Evolutionary conservation across 37 sponge, comb jelly and placozoan genomes (phyloP).

Genomic region (Cladorhizidae sp.): DNA sequence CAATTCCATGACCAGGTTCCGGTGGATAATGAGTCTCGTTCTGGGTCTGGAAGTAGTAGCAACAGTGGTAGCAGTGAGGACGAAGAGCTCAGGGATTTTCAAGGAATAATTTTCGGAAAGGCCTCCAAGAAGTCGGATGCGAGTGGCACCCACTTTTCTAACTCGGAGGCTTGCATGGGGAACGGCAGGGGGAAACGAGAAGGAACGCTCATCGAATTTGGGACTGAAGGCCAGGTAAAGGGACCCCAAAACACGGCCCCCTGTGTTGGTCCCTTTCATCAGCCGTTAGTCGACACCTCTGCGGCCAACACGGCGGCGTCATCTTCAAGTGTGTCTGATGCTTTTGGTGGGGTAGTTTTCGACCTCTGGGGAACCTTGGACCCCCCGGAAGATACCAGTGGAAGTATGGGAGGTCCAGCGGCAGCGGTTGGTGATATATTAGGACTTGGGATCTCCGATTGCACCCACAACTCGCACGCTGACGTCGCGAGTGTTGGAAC

Average conservation of each 20-base stretch:
- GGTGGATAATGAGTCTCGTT: conserved; percentile 5
- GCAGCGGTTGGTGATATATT: not conserved
- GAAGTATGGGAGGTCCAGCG: not conserved
- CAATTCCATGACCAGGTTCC: conserved; percentile 18
- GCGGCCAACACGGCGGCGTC: not conserved
- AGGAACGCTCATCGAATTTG: conserved; percentile 5
- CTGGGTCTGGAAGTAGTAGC: conserved; percentile 6
- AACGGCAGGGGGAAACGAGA: not conserved
- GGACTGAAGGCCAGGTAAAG: not conserved
- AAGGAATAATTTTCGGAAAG: conserved; percentile 1
- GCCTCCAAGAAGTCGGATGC: not conserved
- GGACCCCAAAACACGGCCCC: not conserved
- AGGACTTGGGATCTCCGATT: not conserved
- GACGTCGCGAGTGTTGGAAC: too few relatives aligned
- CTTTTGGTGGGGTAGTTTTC: not conserved
- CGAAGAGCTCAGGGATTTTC: not conserved
- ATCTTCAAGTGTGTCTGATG: not conserved
- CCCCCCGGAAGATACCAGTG: not conserved
- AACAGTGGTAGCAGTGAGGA: conserved; percentile 3
- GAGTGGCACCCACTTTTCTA: not conserved
- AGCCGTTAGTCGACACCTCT: not conserved
- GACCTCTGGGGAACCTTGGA: not conserved
- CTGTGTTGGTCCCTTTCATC: not conserved
- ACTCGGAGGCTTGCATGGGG: not conserved
- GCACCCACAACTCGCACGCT: too few relatives aligned